Base-by-base conservation (phyloP, 2,797 vertebrate species). In the Etheostoma nigrum region DNA sequence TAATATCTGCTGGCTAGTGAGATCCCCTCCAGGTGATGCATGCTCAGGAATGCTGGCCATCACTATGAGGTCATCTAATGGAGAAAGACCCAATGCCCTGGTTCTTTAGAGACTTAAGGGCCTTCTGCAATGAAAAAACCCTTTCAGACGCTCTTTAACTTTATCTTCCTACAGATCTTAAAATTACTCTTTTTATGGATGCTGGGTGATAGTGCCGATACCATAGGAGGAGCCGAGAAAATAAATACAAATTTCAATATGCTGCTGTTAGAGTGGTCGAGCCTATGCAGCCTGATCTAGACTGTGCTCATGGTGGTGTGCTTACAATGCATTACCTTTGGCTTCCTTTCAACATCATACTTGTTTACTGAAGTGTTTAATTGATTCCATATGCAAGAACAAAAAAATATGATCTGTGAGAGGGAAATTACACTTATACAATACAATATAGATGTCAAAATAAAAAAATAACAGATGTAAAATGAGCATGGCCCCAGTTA, bases 301-400 rank as follows among this genome's bases (percentile, higher is more conserved):
- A 57, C 6, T 54, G 9, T 25, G 62, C 36, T 58, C 5, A 48
- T 27, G 63, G 14, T 10, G 52, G 10, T 19, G 1, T 14, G 27
- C 25, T 21, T 40, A 48, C 3, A n/a, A 40, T 49, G 40, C 19
- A 21, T 44, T 25, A 73, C 33, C 33, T 65, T 40, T 60, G 8
- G 12, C 8, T 54, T 69, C 6, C 15, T 63, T 72, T 79, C 21
- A 52, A 2, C 12, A 42, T 62, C 23, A 25, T 21, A 13, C 13
- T 16, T 60, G 13, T 75, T 65, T 61, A 72, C 15, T 53, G 25
- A 16, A 51, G 45, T 13, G 1, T 72, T 81, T 64, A 33, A 59
- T 71, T 91, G 79, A 83, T 81, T 85, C 63, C 64, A 76, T 54
- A 63, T 80, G 54, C 66, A 68, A 27, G 33, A 36, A 66, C 78